Evolutionary conservation across 2,888 invertebrate genomes (phyloP), one percentile per base, ranked within the genome.

Genomic region (Drosophila neonasuta): DNA sequence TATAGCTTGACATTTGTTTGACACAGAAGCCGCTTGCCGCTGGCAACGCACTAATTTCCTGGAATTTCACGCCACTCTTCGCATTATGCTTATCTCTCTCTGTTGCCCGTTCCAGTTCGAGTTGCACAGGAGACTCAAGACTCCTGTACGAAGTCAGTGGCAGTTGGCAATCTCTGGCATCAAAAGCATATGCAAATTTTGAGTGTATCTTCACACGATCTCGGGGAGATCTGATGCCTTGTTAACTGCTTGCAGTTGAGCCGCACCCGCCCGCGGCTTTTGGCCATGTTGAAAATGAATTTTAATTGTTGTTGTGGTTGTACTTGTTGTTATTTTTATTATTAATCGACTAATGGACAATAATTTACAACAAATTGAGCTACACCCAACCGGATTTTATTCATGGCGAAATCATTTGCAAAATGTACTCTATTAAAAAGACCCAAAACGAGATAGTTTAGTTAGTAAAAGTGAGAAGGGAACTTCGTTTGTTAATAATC

Each of bases 191-290:
- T 81, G 85, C 88, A 85, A 83, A 85, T 87, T 68, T 60, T 2
- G 60, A 61, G 50, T 69, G 74, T 74, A 84, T 84, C 84, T 88
- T 84, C 88, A 84, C 84, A 84, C 88, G 86, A 84, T 84, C 84
- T 62, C 15, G 36, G 34, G 39, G 8, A 15, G 15, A 49, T 57
- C 59, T 50, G 62, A 44, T 62, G 48, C 67, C 77, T 82, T 86
- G 84, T 83, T 86, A 78, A 81, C 81, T 79, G 59, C 64, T 58
- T 45, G 45, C 55, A 62, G 65, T 49, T 62, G 55, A 52, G 44
- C 65, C 60, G 65, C 74, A 76, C 77, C 70, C 62, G 74, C 80
- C 70, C 60, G 74, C 65, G 77, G 72, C 69, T 36, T 62, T 56
- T 67, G 59, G 46, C 45, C 71, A 69, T 84, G 88, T 85, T 69